phyloP scores from a whole-genome alignment of 2,888 invertebrate genomes.

The Cordylochernes scorpioides region DNA sequence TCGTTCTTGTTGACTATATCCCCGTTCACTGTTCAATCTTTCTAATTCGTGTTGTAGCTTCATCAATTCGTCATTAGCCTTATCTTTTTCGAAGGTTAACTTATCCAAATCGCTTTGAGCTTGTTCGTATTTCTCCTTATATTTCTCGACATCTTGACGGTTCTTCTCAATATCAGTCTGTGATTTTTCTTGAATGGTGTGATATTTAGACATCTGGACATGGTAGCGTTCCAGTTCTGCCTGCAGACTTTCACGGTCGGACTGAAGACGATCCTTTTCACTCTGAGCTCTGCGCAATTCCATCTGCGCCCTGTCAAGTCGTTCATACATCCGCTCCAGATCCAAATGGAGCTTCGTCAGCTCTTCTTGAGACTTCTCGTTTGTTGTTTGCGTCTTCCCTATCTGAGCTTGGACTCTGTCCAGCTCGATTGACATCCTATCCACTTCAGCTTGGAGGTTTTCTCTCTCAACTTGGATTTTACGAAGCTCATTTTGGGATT shows the following conservation, averaged over 20 bases:
- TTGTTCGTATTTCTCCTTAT: conserved; percentile 12
- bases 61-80: conserved; percentile 5
- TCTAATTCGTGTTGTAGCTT: conserved; percentile 10
- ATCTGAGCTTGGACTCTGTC: conserved; percentile 62
- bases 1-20: conserved; percentile 9
- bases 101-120: conserved; percentile 11
- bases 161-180: conserved; percentile 15
- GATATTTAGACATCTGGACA: conserved; percentile 43
- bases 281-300: conserved; percentile 31
- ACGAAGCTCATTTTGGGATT: conserved; percentile 54
- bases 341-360: conserved; percentile 62
- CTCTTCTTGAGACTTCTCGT: conserved; percentile 71
- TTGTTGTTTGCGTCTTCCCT: conserved; percentile 51
- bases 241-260: conserved; percentile 45
- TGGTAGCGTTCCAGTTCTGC: conserved; percentile 49
- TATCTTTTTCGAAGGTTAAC: conserved; percentile 8
- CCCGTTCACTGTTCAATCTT: conserved; percentile 6
- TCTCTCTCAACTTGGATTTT: conserved; percentile 27
- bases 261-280: conserved; percentile 39
- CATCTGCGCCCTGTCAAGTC: conserved; percentile 49
- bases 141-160: conserved; percentile 14
- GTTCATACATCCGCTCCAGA: conserved; percentile 66
- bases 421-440: conserved; percentile 33
- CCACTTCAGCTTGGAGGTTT: conserved; percentile 18
- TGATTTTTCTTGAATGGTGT: conserved; percentile 24